phyloP scores from a whole-genome alignment of 2,113 vertebrate species.

The Dromaius novaehollandiae region DNA sequence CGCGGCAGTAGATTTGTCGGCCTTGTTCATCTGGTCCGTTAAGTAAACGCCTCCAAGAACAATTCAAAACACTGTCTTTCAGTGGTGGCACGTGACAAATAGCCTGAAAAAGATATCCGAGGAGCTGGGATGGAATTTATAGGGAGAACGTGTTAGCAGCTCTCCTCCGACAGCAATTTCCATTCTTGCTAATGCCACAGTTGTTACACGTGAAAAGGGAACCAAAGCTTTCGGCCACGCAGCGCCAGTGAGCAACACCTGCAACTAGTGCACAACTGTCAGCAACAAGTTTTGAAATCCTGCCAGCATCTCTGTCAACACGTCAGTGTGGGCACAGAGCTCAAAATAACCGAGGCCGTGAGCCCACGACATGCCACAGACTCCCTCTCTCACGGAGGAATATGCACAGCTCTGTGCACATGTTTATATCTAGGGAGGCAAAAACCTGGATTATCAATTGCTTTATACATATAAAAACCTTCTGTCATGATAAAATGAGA shows the following conservation, averaged over 20 bases:
- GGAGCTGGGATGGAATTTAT: neutral
- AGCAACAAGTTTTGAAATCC: neutral
- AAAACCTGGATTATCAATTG: neutral
- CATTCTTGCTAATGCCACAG: neutral
- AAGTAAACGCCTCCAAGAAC: neutral
- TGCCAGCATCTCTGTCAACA: accelerated
- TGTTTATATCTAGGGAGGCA: neutral
- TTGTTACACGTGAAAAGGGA: accelerated
- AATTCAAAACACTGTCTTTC: neutral
- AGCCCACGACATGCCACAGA: neutral
- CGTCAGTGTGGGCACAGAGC: accelerated
- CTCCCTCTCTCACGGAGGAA: neutral
- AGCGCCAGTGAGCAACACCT: neutral
- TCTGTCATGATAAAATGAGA: neutral
- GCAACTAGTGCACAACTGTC: neutral
- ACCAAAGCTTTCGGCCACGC: neutral
- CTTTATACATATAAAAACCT: neutral
- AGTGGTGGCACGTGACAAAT: neutral
- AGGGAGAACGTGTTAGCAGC: neutral
- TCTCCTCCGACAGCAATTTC: neutral
- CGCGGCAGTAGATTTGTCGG: accelerated
- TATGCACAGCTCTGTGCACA: neutral
- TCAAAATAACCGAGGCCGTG: neutral
- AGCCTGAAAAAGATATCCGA: neutral
- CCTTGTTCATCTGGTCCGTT: accelerated